A percentile compares a stretch with the other conserved stretches of the same genome.
Conservation (phyloP, 2,113 vertebrate genomes). For the Cyanoramphus novaezelandiae region DNA sequence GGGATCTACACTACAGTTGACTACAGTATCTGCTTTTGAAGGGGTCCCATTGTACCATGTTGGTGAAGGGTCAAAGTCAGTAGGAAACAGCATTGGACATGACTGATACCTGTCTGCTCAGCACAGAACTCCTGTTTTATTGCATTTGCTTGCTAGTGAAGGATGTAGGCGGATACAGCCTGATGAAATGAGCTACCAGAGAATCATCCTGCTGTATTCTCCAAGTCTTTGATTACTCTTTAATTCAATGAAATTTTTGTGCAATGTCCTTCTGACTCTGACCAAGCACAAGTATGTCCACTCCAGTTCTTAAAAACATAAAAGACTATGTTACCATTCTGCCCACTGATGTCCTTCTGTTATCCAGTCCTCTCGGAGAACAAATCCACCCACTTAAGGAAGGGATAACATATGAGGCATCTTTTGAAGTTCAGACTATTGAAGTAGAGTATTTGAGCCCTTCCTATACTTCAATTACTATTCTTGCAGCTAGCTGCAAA, state of each 20-base stretch:
- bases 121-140: not conserved
- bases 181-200: not conserved
- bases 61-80: not conserved
- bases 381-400: not conserved
- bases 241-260: not conserved
- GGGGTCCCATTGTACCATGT: accelerated
- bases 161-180: not conserved
- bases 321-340: not conserved
- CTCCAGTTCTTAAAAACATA: not conserved
- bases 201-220: not conserved
- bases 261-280: not conserved
- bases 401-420: not conserved
- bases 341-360: not conserved
- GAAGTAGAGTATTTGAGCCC: not conserved
- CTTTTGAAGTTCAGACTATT: constrained; percentile 11
- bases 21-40: not conserved
- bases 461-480: not conserved
- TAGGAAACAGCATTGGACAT: not conserved
- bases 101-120: not conserved
- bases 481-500: constrained; percentile 2
- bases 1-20: not conserved
- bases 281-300: not conserved
- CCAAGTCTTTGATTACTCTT: not conserved
- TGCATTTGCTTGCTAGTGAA: not conserved
- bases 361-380: not conserved